Base-by-base conservation (phyloP, 2,888 invertebrate genomes). In the Orthosia incerta region DNA sequence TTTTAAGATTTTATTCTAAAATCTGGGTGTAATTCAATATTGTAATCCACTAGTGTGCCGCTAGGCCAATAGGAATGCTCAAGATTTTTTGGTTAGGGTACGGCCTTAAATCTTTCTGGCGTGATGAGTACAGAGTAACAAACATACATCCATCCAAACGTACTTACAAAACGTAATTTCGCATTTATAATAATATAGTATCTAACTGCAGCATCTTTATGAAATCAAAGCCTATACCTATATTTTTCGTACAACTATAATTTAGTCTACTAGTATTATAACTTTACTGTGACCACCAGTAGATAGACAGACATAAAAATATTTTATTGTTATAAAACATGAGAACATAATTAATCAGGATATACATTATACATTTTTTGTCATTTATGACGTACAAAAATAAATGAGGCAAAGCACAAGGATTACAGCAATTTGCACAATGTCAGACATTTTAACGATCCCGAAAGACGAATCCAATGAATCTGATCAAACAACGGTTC, bases 401-500 rank as follows among this genome's bases (percentile, higher is more conserved):
- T n/a, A 11, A 11, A 51, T 3, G 11, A n/a, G 9, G 11, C 0
- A 15, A 15, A 45, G 13, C 5, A n/a, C 16, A 4, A 57, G 2
- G 5, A n/a, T 7, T 13, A n/a, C 23, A 20, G 23, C 4, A 23
- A 23, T 46, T 53, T 18, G 51, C n/a, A 73, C 1, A 26, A 71
- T 48, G 1, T 5, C 7, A 7, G 15, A 60, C 9, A 45, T 51
- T 67, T 13, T 23, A n/a, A 12, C 7, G 20, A 13, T 62, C 39
- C 13, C 26, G 13, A 46, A 79, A 61, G 15, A 31, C 23, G 1
- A 16, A 59, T 23, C 57, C 56, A n/a, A 31, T n/a, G 51, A 56
- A 64, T 20, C 15, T 26, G 16, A 59, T 72, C 20, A 56, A 71
- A 71, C 48, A 57, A 57, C 39, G 39, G 31, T 68, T 66, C 53